These are phyloP conservation scores for Aphidius gifuensis DNA, from an alignment of 1,140 invertebrate genomes.

Conservation along the genomic window DNA sequence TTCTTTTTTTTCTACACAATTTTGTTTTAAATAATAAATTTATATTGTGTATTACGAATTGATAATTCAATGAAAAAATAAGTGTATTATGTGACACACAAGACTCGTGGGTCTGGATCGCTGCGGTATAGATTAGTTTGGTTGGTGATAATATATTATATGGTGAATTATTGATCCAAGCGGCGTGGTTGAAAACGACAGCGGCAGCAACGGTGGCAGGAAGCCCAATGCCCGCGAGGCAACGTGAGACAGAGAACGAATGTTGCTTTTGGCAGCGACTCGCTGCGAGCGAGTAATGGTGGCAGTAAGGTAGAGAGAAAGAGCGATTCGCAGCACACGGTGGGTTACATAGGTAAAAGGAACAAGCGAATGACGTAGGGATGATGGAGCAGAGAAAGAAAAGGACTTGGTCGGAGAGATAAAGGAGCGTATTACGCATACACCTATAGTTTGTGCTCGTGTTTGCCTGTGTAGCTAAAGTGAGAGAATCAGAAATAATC, in stretches of 20 bases:
- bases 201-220: not conserved
- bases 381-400: too few species aligned
- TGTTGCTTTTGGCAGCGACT: not conserved
- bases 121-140: constrained; percentile 4
- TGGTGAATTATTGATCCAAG: constrained; percentile 46
- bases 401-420: too few species aligned
- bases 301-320: constrained; percentile 13
- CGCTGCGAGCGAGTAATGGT: constrained; percentile 12
- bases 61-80: too few species aligned
- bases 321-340: constrained; percentile 6
- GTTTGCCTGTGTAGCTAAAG: not conserved
- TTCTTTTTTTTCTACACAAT: too few species aligned
- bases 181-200: constrained; percentile 40
- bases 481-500: not conserved
- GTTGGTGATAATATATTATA: constrained; percentile 31
- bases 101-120: constrained; percentile 18
- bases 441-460: too few species aligned
- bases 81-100: not conserved
- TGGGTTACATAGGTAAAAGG: constrained; percentile 1
- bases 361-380: not conserved
- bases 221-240: constrained; percentile 1
- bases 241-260: not conserved
- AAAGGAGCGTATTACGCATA: too few species aligned
- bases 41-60: too few species aligned
- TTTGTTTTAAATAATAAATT: too few species aligned